Base-by-base conservation (phyloP, 2,888 invertebrate genomes). In the Marronus borbonicus region DNA sequence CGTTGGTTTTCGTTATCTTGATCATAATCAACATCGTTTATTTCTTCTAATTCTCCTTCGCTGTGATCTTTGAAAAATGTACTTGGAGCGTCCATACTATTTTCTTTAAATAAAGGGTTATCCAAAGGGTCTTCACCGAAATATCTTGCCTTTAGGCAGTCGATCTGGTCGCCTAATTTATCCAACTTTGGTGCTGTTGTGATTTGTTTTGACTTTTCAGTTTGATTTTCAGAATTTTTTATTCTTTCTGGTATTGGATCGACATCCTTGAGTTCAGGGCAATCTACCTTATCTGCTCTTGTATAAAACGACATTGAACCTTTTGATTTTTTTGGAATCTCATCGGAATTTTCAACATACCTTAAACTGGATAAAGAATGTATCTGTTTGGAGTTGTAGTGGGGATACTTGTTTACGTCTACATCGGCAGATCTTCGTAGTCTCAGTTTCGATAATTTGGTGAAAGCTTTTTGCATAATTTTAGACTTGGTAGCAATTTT, bases 61-160 rank as follows among this genome's bases (percentile, higher is more conserved):
- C 72, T 62, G 7, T 3, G 8, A 2, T 58, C 14, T 20, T 78
- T 75, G 76, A 86, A 86, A 77, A 90, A 85, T 50, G 90, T 90
- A 83, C 90, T 89, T 0, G 92, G 91, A 31, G 88, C 87, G 12
- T 87, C 86, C 80, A 92, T 90, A 8, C 88, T 84, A 60, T 91
- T 90, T 88, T 93, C 92, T 78, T 89, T 88, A 83, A 95, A 95
- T 81, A 95, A 90, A 0, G 94, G 95, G 88, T 92, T 95, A 82
- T 94, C 94, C 76, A 95, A 87, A 0, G 95, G 95, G 86, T 95
- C 91, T 79, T 91, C 89, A 0, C 94, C 95, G 85, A 95, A 95
- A 86, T 93, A 94, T 88, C 94, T 94, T 0, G 90, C 89, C 86
- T 94, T 94, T 39, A 93, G 91, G 84, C 95, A 95, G 81, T 93